Evolutionary conservation across 2,888 invertebrate genomes (phyloP).

Genomic region (Tolmerus cingulatus): DNA sequence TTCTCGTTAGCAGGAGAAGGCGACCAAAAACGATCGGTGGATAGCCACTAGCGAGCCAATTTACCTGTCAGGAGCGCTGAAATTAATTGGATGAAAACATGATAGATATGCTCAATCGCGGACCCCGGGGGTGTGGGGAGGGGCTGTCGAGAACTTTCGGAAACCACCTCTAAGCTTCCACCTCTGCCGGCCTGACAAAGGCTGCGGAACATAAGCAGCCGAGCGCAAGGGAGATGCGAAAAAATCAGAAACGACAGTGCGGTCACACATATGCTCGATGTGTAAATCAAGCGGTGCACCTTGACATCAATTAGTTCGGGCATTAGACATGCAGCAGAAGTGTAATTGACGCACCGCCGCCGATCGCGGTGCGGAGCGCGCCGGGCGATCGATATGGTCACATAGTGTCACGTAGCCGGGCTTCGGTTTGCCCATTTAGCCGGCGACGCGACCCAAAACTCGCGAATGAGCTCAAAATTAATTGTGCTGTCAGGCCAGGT

Average conservation of each 20-base stretch:
- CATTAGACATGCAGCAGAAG: constrained; percentile 41
- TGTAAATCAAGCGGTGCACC: constrained; percentile 59
- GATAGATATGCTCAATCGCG: constrained; percentile 17
- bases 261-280: constrained; percentile 49
- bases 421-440: constrained; percentile 17
- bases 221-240: background rate
- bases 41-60: background rate
- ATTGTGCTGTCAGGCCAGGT: constrained; percentile 22
- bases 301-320: constrained; percentile 57
- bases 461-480: constrained; percentile 2
- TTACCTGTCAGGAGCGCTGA: constrained; percentile 29
- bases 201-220: background rate
- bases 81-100: constrained; percentile 37
- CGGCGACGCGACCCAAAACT: constrained; percentile 18
- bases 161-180: background rate
- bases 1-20: constrained; percentile 19
- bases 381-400: constrained; percentile 21
- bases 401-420: constrained; percentile 27
- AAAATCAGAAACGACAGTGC: constrained; percentile 23
- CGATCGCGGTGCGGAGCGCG: background rate
- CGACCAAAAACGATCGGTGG: constrained; percentile 11
- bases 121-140: background rate
- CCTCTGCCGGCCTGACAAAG: constrained; percentile 6
- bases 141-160: constrained; percentile 2
- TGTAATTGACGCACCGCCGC: constrained; percentile 41